Evolutionary conservation across 2,888 invertebrate genomes (phyloP), one percentile per base, ranked within the genome.

Genomic region (Rhagium mordax): DNA sequence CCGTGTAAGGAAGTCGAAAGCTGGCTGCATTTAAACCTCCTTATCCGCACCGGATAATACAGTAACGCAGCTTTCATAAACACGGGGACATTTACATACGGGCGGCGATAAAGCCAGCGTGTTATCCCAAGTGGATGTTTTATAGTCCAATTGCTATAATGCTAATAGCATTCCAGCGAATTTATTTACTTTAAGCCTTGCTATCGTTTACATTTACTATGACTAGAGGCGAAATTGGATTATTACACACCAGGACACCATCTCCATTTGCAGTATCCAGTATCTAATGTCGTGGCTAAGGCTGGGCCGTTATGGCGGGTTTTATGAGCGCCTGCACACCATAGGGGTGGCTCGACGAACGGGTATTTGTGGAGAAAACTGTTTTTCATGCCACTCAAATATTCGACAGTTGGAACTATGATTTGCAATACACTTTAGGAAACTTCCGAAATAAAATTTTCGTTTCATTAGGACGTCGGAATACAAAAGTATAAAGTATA

Each of bases 151-250:
- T 79, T 80, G 81, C 79, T 72, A 79, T 83, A 83, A 83, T 81
- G 78, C 81, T 83, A 82, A 82, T 81, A 79, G 80, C 78, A 76
- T 81, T 80, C 75, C 67, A 75, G 77, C 64, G 79, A 83, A 83
- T 82, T 83, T 83, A 84, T 83, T 83, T 83, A 81, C 78, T 82
- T 81, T 81, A 81, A 83, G 81, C 81, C 79, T 78, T 71, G 76
- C 81, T 78, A 78, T 24, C 33, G 21, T 65, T 65, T 33, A 20
- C 53, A 29, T 65, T 53, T 33, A 29, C 53, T 47, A 21, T 18
- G n/a, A 29, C 61, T 21, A 18, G 47, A 33, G 53, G 33, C 66
- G 57, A 24, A 57, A 67, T 57, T 57, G 66, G 66, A 67, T 67
- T 67, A 67, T 55, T 67, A 67, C 66, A 57, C 6, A 67, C 66